Percentiles rank a stretch among this genome's conserved stretches.
Conservation (phyloP, 2,797 vertebrate genomes). For the Sparus aurata region DNA sequence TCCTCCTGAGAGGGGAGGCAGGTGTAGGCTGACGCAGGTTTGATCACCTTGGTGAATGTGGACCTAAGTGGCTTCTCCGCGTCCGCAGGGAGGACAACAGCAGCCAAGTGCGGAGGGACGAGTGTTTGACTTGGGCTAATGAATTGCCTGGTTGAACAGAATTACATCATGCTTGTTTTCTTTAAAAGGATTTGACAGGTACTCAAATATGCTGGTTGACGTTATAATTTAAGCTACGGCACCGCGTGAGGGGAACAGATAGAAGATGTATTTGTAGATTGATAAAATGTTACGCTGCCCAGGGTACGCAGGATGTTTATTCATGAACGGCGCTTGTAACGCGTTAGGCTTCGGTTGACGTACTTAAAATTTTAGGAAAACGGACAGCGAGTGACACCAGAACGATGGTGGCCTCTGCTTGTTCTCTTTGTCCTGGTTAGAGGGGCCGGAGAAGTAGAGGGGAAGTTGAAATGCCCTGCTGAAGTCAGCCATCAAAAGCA, state of each 20-base stretch:
- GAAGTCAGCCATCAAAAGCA: conserved; percentile 84
- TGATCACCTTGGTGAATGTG: conserved; percentile 85
- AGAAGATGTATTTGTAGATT: conserved; percentile 49
- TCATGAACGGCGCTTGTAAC: conserved; percentile 32
- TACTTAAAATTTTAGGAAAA: background rate
- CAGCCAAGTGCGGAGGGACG: conserved; percentile 70
- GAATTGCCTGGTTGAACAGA: conserved; percentile 84
- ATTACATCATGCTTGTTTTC: conserved; percentile 83
- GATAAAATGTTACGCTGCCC: conserved; percentile 34
- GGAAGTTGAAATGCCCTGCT: conserved; percentile 70
- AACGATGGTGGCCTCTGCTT: conserved; percentile 44
- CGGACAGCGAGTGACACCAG: conserved; percentile 2
- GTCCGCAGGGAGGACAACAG: conserved; percentile 75
- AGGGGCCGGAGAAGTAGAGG: conserved; percentile 51
- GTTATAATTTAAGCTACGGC: conserved; percentile 75
- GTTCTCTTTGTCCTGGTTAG: conserved; percentile 65
- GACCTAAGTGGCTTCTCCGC: conserved; percentile 66
- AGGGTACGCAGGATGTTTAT: conserved; percentile 43
- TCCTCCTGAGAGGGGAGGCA: conserved; percentile 80
- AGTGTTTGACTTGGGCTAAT: conserved; percentile 81
- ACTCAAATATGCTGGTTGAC: conserved; percentile 77
- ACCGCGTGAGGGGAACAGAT: conserved; percentile 38
- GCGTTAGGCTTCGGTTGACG: background rate
- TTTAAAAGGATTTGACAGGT: conserved; percentile 82
- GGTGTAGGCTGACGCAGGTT: conserved; percentile 85